Evolutionary conservation across 2,797 vertebrate genomes (phyloP).

Genomic region (Anas capensis): DNA sequence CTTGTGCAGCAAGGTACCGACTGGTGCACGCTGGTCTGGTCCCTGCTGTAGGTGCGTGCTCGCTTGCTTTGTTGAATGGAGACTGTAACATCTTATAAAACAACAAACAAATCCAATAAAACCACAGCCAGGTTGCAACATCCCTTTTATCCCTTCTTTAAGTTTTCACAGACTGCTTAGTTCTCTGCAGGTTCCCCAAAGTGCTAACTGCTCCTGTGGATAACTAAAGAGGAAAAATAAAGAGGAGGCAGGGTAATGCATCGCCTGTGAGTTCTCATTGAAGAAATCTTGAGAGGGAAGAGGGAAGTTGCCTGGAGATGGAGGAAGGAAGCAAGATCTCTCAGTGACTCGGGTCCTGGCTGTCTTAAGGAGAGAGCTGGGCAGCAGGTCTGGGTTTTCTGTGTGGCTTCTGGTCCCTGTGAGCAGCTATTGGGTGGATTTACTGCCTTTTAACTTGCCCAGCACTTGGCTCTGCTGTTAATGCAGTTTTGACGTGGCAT

Average conservation of each 20-base stretch:
- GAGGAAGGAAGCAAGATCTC: not conserved
- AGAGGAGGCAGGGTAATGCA: not conserved
- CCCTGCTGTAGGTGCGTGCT: not conserved
- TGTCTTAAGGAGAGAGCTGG: not conserved
- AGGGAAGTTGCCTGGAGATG: not conserved
- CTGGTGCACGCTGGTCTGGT: not conserved
- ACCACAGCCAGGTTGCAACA: not conserved
- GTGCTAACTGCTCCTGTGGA: not conserved
- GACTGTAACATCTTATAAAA: not conserved
- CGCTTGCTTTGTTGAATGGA: rapidly evolving
- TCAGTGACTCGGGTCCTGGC: not conserved
- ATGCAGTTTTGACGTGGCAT: not conserved
- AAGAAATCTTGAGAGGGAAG: not conserved
- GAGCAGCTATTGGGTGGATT: not conserved
- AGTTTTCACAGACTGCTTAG: not conserved
- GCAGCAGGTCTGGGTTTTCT: not conserved
- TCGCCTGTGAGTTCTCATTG: rapidly evolving
- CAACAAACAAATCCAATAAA: not conserved
- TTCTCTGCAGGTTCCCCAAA: not conserved
- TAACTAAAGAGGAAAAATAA: not conserved
- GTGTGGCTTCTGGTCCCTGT: not conserved
- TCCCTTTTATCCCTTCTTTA: not conserved
- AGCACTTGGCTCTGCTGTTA: not conserved
- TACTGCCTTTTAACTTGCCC: not conserved
- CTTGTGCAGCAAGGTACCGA: rapidly evolving